Percentiles rank a stretch among this genome's conserved stretches.
Conservation (phyloP, 1,140 invertebrate species). For the Archivesica marissinica region DNA sequence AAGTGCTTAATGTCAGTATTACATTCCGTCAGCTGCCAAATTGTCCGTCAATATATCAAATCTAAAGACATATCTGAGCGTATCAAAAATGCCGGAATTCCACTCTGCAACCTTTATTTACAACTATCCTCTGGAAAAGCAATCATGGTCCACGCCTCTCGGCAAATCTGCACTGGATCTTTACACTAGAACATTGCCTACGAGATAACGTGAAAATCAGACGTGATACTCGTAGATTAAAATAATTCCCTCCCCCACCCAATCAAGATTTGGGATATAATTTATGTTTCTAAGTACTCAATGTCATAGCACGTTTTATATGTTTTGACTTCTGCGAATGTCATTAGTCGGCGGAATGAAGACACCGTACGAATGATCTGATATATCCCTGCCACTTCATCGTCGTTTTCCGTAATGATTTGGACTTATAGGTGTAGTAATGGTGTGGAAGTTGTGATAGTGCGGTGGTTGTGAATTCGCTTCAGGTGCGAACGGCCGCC, state of each 20-base stretch:
- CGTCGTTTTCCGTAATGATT: too few species aligned
- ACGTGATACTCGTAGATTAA: slow-evolving; percentile 53
- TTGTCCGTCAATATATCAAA: slow-evolving; percentile 61
- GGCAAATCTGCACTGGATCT: slow-evolving; percentile 44
- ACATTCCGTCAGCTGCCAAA: slow-evolving; percentile 59
- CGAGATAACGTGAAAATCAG: slow-evolving; percentile 55
- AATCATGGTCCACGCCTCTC: slow-evolving; percentile 38
- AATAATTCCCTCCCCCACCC: slow-evolving; percentile 31
- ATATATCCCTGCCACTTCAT: too few species aligned
- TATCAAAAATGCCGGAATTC: slow-evolving; percentile 55
- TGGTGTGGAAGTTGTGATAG: too few species aligned
- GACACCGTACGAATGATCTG: too few species aligned
- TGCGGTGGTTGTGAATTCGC: too few species aligned
- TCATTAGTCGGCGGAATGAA: neutral
- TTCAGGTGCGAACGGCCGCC: too few species aligned
- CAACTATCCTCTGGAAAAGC: slow-evolving; percentile 45
- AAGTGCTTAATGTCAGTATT: slow-evolving; percentile 54
- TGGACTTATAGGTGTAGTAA: too few species aligned
- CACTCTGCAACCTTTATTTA: slow-evolving; percentile 57
- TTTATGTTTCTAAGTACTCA: slow-evolving; percentile 49
- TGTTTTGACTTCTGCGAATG: slow-evolving; percentile 4
- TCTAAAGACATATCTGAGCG: slow-evolving; percentile 51
- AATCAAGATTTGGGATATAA: slow-evolving; percentile 49
- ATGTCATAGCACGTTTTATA: slow-evolving; percentile 26
- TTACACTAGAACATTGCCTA: slow-evolving; percentile 39